Conservation (phyloP, 2,888 invertebrate species). For the Lacanobia oleracea region DNA sequence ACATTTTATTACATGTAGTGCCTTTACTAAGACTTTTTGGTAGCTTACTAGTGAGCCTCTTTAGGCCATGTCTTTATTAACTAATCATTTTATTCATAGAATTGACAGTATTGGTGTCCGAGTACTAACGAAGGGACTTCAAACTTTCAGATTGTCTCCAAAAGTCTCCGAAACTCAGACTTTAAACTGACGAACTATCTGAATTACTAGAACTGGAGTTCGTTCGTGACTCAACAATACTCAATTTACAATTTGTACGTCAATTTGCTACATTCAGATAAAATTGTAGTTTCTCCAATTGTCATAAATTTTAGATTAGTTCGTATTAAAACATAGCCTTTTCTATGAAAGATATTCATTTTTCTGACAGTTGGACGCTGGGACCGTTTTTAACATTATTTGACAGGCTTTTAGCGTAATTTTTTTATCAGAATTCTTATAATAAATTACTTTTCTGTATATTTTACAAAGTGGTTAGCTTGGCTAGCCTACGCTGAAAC, state of each 20-base stretch:
- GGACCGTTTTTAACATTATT: slow-evolving; percentile 15
- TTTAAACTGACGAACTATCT: slow-evolving; percentile 20
- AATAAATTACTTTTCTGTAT: slow-evolving; percentile 35
- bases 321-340: slow-evolving; percentile 28
- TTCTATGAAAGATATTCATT: not conserved
- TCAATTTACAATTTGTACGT: slow-evolving; percentile 36
- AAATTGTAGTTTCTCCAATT: slow-evolving; percentile 31
- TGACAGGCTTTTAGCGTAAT: slow-evolving; percentile 36
- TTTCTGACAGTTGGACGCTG: not conserved
- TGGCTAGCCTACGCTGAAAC: not conserved
- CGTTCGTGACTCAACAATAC: slow-evolving; percentile 34
- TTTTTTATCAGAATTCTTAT: slow-evolving; percentile 16
- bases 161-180: not conserved
- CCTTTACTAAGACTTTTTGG: no score
- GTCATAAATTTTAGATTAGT: slow-evolving; percentile 38
- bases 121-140: not conserved
- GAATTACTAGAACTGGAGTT: slow-evolving; percentile 5
- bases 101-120: not conserved
- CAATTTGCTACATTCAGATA: slow-evolving; percentile 29
- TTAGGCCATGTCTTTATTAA: no score
- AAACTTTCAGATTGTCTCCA: not conserved
- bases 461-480: slow-evolving; percentile 17
- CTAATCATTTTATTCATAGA: not conserved
- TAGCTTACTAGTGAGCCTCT: no score
- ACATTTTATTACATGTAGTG: no score